Percentiles rank a stretch among this genome's conserved stretches.
phyloP scores from a whole-genome alignment of 2,113 vertebrate genomes.

The Cheilinus undulatus region DNA sequence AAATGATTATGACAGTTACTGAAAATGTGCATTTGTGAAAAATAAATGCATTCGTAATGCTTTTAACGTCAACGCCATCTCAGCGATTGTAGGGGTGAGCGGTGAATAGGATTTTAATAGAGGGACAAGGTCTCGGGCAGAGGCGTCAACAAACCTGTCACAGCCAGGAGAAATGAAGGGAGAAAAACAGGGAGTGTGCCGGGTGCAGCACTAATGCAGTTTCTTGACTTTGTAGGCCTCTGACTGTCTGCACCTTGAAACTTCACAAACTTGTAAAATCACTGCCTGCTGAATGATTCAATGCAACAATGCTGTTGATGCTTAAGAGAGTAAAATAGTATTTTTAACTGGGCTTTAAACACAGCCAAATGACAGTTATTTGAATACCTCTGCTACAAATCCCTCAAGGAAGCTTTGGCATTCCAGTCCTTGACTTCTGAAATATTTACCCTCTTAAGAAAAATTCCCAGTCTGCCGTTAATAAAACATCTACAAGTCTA shows the following conservation, averaged over 20 bases:
- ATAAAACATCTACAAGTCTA: slow-evolving; percentile 18
- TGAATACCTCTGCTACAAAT: slow-evolving; percentile 13
- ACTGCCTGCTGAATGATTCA: slow-evolving; percentile 18
- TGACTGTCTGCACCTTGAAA: slow-evolving; percentile 47
- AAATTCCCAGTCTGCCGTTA: slow-evolving; percentile 13
- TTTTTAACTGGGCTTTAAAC: slow-evolving; percentile 19
- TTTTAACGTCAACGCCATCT: slow-evolving; percentile 34
- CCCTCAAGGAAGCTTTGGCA: slow-evolving; percentile 19
- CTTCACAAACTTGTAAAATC: slow-evolving; percentile 13
- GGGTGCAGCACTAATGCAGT: slow-evolving; percentile 15
- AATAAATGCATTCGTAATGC: slow-evolving; percentile 53
- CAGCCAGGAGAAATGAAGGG: slow-evolving; percentile 29
- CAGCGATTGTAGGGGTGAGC: slow-evolving; percentile 37
- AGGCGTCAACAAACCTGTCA: slow-evolving; percentile 32
- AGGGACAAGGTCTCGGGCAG: slow-evolving; percentile 37
- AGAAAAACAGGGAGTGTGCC: slow-evolving; percentile 22
- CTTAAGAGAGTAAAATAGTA: no score
- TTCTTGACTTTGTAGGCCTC: slow-evolving; percentile 17
- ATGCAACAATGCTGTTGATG: slow-evolving; percentile 30
- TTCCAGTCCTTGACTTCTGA: slow-evolving; percentile 26
- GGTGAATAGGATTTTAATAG: slow-evolving; percentile 58
- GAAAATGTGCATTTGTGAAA: slow-evolving; percentile 57
- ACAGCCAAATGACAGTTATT: slow-evolving; percentile 41
- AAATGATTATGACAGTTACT: slow-evolving; percentile 51
- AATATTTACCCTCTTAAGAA: slow-evolving; percentile 21